Base-by-base conservation (phyloP, 2,113 vertebrate species). In the Lathamus discolor region DNA sequence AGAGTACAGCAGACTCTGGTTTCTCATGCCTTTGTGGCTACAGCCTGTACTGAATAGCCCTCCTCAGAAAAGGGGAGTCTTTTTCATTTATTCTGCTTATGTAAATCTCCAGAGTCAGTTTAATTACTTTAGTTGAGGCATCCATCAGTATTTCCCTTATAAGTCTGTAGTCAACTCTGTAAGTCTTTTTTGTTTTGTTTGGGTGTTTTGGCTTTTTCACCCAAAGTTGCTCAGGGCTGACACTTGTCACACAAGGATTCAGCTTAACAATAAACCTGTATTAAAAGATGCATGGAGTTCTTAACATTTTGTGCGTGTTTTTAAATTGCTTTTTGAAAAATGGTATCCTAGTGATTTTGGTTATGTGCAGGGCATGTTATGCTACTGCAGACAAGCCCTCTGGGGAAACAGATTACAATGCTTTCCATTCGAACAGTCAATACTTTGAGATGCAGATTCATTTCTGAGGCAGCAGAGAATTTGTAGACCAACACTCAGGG, bases 401-500 rank as follows among this genome's bases (percentile, higher is more conserved):
- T 37, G 69, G 94, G 83, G 77, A 88, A 24, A 62, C 41, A 78
- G 52, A 66, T 81, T 6, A 49, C 62, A 70, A 0, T 29, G 27
- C 13, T 67, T 92, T 61, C 77, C 76, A 15, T 62, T 6, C 35
- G 44, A 93, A 29, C 76, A 63, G 54, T 13, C 83, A n/a, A 16
- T 29, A 86, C 17, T 29, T 52, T 23, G 68, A 74, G 63, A 43
- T 74, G 79, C 80, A 92, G 6, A 57, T 29, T 41, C 17, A 2
- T 43, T 67, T 41, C 68, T 54, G 51, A 77, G 88, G 64, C 11
- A 61, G 80, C 51, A 49, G 93, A 69, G 74, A 5, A 25, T 52
- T 49, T 62, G 52, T 35, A 41, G 48, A 7, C 4, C 48, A 39
- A 23, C n/a, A 9, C 64, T 48, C 35, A 11, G 0, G 1, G 0